phyloP scores from a whole-genome alignment of 2,113 vertebrate genomes.

The Mesoclemmys tuberculata region DNA sequence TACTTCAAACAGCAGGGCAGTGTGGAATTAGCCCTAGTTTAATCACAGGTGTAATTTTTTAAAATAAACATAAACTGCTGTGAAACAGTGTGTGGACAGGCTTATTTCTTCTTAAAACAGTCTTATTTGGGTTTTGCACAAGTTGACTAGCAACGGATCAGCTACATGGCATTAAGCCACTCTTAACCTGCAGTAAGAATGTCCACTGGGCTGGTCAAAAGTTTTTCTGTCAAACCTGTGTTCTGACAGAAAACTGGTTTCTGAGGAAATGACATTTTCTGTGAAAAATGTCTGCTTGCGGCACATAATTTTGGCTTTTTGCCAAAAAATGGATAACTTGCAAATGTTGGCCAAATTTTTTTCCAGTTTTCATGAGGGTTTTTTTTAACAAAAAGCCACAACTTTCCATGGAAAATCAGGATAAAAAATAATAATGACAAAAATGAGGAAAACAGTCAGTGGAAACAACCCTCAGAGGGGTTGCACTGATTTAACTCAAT shows the following conservation, averaged over 20 bases:
- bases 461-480: background rate
- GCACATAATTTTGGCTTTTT: background rate
- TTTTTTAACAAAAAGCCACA: background rate
- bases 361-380: background rate
- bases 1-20: background rate
- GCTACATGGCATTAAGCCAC: background rate
- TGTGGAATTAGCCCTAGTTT: background rate
- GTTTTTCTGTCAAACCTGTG: background rate
- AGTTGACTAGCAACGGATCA: background rate
- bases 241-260: background rate
- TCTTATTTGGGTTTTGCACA: background rate
- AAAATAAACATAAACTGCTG: background rate
- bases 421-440: background rate
- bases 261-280: background rate
- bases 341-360: background rate
- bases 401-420: background rate
- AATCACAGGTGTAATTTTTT: background rate
- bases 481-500: background rate
- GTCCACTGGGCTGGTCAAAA: background rate
- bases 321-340: background rate
- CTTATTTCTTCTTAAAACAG: background rate
- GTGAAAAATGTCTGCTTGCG: background rate
- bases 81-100: background rate
- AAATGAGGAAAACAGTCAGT: background rate
- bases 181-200: background rate